Conservation (phyloP, 2,888 invertebrate species). For the Diploptera punctata region DNA sequence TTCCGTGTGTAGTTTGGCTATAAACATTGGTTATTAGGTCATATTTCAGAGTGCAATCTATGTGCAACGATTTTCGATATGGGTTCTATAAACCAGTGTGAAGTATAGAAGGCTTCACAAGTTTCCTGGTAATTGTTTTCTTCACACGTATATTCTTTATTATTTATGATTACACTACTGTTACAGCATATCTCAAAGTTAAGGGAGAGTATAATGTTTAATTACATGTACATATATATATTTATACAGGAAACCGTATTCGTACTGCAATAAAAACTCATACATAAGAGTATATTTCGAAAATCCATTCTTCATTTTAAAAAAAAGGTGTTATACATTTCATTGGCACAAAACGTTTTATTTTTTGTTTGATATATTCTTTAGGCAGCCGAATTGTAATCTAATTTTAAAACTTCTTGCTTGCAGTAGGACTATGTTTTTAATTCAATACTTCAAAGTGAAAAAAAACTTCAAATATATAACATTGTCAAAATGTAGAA, state of each 20-base stretch:
- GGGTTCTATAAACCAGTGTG: no score
- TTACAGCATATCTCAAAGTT: background rate
- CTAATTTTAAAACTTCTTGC: background rate
- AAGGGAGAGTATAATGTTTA: slow-evolving; percentile 1
- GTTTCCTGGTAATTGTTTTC: no score
- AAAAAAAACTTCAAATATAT: no score
- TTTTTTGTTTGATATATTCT: background rate
- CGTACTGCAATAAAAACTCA: background rate
- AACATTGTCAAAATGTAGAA: no score
- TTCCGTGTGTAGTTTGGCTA: no score
- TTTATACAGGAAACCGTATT: background rate
- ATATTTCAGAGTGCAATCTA: no score
- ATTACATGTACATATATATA: background rate
- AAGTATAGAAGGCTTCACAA: no score
- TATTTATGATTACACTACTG: slow-evolving; percentile 4
- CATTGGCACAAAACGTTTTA: background rate
- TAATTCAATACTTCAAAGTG: no score
- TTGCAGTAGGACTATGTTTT: no score
- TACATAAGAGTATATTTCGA: background rate
- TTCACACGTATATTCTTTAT: background rate
- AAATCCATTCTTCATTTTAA: background rate
- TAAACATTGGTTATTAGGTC: no score
- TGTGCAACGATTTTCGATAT: no score
- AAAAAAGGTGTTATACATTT: background rate
- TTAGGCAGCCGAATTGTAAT: background rate